phyloP scores from a whole-genome alignment of 2,888 invertebrate genomes.

The Keiferia lycopersicella region DNA sequence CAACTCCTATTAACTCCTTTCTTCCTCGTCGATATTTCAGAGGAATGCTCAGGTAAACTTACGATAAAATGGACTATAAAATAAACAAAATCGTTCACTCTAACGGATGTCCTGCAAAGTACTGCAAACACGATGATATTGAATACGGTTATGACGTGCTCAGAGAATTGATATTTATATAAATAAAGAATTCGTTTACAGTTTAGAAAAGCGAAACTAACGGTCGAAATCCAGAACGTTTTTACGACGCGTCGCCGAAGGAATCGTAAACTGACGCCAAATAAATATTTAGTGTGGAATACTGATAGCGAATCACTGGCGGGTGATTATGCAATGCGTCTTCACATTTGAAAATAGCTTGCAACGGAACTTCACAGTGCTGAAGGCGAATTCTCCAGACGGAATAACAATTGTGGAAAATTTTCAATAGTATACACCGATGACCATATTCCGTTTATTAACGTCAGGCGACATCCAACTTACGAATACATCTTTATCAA shows the following conservation, averaged over 20 bases:
- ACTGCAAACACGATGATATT: not conserved
- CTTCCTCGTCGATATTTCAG: too few species aligned
- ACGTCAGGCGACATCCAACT: constrained; percentile 19
- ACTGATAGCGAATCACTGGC: constrained; percentile 73
- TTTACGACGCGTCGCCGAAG: constrained; percentile 56
- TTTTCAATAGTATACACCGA: constrained; percentile 63
- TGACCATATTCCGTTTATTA: constrained; percentile 54
- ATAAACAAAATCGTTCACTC: not conserved
- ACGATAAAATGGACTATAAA: constrained; percentile 3
- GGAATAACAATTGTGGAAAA: constrained; percentile 77
- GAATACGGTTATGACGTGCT: not conserved
- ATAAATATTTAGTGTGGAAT: constrained; percentile 76
- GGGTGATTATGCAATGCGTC: constrained; percentile 76
- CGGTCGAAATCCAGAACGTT: constrained; percentile 50
- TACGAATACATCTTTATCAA: constrained; percentile 19
- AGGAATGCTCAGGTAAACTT: not conserved
- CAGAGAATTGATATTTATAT: not conserved
- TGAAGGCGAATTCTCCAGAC: constrained; percentile 70
- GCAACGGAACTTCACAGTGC: constrained; percentile 70
- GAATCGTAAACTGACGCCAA: constrained; percentile 60
- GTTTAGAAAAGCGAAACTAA: constrained; percentile 14
- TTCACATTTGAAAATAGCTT: constrained; percentile 75
- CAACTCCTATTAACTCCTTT: too few species aligned
- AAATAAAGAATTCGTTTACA: not conserved
- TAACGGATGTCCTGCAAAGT: constrained; percentile 11